These are phyloP conservation scores for Clarias platycephalus DNA, from an alignment of 2,797 vertebrate species.

Conservation along the genomic window DNA sequence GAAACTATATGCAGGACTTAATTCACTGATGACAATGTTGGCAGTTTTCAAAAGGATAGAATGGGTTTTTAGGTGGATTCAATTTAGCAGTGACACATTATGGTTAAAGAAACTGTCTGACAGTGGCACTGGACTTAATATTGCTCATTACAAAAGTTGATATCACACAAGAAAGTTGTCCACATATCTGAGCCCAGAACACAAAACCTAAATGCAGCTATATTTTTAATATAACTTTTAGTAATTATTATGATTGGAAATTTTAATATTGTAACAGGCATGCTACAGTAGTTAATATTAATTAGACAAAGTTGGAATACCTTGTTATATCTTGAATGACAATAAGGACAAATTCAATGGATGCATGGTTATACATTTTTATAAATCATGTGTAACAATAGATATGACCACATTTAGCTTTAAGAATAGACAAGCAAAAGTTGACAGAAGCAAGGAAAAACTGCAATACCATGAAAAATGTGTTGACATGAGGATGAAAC, in stretches of 20 bases:
- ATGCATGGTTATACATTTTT: not conserved
- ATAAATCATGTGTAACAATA: not conserved
- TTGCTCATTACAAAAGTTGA: not conserved
- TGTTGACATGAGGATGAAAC: too few species aligned
- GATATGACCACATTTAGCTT: not conserved
- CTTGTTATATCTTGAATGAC: not conserved
- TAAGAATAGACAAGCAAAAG: not conserved
- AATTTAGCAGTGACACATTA: not conserved
- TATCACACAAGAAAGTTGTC: not conserved
- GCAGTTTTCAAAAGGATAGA: not conserved
- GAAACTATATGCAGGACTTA: too few species aligned
- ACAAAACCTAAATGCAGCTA: not conserved
- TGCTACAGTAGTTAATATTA: not conserved
- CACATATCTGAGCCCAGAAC: not conserved
- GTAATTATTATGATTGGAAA: not conserved
- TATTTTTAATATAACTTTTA: slow-evolving; percentile 24
- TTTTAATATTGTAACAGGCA: not conserved
- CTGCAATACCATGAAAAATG: too few species aligned
- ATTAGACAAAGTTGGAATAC: not conserved
- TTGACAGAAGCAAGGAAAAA: too few species aligned
- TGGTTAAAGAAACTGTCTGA: not conserved
- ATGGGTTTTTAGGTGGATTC: not conserved
- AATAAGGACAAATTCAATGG: not conserved
- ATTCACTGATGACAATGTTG: not conserved
- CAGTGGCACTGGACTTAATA: not conserved